phyloP scores from a whole-genome alignment of 2,888 invertebrate genomes.

The Spilarctia lutea region DNA sequence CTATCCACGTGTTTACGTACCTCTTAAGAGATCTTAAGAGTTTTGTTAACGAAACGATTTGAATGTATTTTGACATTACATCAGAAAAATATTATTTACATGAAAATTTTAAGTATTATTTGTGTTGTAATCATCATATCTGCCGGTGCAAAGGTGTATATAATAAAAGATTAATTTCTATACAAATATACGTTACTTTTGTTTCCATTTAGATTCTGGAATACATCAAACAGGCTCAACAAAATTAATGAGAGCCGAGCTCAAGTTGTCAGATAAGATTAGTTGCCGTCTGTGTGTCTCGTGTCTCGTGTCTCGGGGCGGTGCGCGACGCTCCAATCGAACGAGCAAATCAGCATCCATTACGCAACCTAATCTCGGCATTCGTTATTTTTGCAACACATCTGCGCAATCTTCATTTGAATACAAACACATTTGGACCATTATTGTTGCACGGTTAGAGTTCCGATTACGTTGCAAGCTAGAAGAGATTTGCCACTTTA shows the following conservation, averaged over 20 bases:
- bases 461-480: constrained; percentile 19
- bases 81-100: no score
- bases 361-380: constrained; percentile 37
- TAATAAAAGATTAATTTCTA: no score
- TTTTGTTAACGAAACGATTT: no score
- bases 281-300: neutral
- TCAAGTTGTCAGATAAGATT: constrained; percentile 5
- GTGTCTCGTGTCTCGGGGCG: neutral
- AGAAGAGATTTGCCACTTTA: constrained; percentile 18
- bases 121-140: no score
- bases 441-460: constrained; percentile 18
- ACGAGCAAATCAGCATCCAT: constrained; percentile 25
- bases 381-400: constrained; percentile 45
- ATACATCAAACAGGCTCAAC: neutral
- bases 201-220: neutral
- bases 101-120: no score
- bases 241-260: constrained; percentile 2
- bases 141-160: no score
- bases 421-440: constrained; percentile 22
- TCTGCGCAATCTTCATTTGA: constrained; percentile 32
- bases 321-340: constrained; percentile 14
- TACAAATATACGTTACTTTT: neutral
- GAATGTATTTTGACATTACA: no score
- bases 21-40: neutral
- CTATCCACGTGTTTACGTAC: no score